Evolutionary conservation across 2,888 invertebrate genomes (phyloP), one percentile per base, ranked within the genome.

Genomic region (Aproaerema taeniolella): DNA sequence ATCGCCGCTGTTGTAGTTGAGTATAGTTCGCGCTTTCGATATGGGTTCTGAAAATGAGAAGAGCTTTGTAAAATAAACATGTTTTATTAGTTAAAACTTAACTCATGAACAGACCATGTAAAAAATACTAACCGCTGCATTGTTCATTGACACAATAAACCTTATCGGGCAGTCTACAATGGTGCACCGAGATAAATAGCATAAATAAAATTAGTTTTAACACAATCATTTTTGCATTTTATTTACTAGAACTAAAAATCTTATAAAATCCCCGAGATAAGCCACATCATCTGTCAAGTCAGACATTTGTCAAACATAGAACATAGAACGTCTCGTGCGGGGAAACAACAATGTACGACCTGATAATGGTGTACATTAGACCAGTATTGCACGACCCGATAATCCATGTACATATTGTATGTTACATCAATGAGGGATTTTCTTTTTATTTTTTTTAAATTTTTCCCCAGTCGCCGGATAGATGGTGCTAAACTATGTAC

Each of bases 131-230:
- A 94, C 94, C 89, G 75, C 88, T 88, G 75, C 94, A 94, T 66
- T 90, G 75, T 69, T 86, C 74, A 80, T 94, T 91, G 54, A 85
- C 91, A 88, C 94, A 94, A 63, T 88, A 78, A 60, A 92, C 88
- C 75, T 90, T 89, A 66, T 92, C 90, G 39, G 93, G 91, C 59
- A 90, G 78, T 74, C 81, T 73, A 62, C 86, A 75, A 42, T 76
- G 60, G 50, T 67, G 66, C 42, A 67, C 49, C 48, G 72, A 61
- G 46, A 81, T 58, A 54, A 71, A 67, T 63, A 75, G 67, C 54
- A 68, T 65, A 67, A 81, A 71, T 71, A 82, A 60, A 67, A 79
- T 61, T 67, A 72, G 54, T 67, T 71, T 71, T 49, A 69, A 63
- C 52, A 75, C 60, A 69, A 74, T 69, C 85, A 85, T 86, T 67